phyloP scores from a whole-genome alignment of 2,797 vertebrate species.

The Hozukius guyotensis region DNA sequence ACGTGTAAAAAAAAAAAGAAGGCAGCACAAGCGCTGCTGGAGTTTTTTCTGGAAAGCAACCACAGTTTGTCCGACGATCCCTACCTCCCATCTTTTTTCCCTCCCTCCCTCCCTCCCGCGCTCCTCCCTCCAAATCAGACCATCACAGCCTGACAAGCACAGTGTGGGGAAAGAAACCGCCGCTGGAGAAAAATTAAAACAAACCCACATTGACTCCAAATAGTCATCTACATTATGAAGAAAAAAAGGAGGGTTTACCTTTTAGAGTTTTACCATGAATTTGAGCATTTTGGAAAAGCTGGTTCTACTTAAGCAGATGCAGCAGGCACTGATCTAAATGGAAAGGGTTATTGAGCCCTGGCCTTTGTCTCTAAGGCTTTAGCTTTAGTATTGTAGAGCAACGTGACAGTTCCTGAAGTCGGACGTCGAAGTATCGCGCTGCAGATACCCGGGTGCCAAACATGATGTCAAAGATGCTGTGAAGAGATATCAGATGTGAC shows the following conservation, averaged over 20 bases:
- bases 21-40: slow-evolving; percentile 73
- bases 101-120: background rate
- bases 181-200: slow-evolving; percentile 52
- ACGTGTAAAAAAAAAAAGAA: too few species aligned
- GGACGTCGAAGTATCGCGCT: slow-evolving; percentile 3
- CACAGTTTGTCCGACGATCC: slow-evolving; percentile 74
- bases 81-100: slow-evolving; percentile 56
- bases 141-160: slow-evolving; percentile 79
- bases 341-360: background rate
- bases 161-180: slow-evolving; percentile 47
- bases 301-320: slow-evolving; percentile 24
- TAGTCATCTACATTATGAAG: slow-evolving; percentile 51
- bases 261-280: slow-evolving; percentile 21
- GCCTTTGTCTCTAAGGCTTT: slow-evolving; percentile 48
- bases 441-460: slow-evolving; percentile 66
- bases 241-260: slow-evolving; percentile 43
- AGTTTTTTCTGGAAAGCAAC: slow-evolving; percentile 72
- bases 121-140: slow-evolving; percentile 47
- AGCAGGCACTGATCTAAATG: slow-evolving; percentile 4
- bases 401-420: slow-evolving; percentile 1
- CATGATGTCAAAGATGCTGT: slow-evolving; percentile 63
- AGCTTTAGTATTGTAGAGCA: slow-evolving; percentile 27
- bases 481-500: slow-evolving; percentile 38
- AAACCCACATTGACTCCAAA: slow-evolving; percentile 42
- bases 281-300: slow-evolving; percentile 9